Base-by-base conservation (phyloP, 2,797 vertebrate species). In the Smutsia temminckii region DNA sequence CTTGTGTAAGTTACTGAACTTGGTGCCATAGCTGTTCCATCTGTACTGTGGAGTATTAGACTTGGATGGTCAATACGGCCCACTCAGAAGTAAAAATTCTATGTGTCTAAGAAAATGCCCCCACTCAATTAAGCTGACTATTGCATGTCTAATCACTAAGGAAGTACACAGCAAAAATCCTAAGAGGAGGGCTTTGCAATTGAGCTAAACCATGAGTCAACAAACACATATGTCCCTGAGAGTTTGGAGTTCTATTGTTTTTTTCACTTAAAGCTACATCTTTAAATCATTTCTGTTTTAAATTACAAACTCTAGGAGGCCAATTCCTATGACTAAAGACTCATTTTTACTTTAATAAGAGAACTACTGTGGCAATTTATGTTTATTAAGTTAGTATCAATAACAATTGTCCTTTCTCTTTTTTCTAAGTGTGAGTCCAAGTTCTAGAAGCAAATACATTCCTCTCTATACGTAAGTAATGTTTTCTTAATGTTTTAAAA, bases 381-480 rank as follows among this genome's bases (percentile, higher is more conserved):
- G 27, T 55, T 68, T 79, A 49, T 69, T 90, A 87, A 72, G 27
- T 34, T 53, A 75, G 80, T 68, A 10, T 64, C 55, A 63, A 6
- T 92, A 68, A 94, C n/a, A 75, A 23, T 21, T 42, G 7, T 40
- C 42, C 1, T 83, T 96, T 94, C 64, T 92, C 37, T 97, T 85
- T 85, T 94, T 95, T 91, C 88, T 94, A 95, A 99, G 98, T 46
- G 96, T 98, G 98, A 99, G 98, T 89, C 59, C 77, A 78, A 98
- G 96, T 92, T 95, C 96, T 74, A 93, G 94, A 98, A 99, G 98
- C 83, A 98, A 98, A 95, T 98, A 98, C 37, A 98, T 98, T 13
- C 98, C 98, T 91, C 96, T 98, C 20, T 98, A 98, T 95, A 98
- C 80, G 96, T 99, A 97, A 99, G 98, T 97, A 69, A 63, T 66